These are phyloP conservation scores for Temnothorax ravouxi DNA, from an alignment of 2,888 invertebrate species.

Conservation along the genomic window DNA sequence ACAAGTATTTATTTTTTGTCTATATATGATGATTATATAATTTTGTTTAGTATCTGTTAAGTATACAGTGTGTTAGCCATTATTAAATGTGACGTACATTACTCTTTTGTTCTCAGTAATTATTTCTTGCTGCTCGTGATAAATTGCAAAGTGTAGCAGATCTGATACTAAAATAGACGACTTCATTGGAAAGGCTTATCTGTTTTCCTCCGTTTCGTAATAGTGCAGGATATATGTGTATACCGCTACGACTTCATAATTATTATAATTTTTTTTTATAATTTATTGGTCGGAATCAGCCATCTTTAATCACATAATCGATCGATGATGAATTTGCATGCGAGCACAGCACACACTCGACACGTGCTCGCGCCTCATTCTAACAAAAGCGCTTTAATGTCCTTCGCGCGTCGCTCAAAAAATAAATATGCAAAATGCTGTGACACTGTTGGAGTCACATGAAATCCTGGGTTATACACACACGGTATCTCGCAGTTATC, in stretches of 20 bases:
- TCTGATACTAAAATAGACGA: constrained; percentile 11
- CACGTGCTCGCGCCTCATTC: constrained; percentile 27
- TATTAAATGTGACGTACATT: neutral
- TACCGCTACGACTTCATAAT: neutral
- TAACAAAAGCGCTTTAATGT: constrained; percentile 32
- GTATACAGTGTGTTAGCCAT: neutral
- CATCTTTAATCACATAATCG: constrained; percentile 35
- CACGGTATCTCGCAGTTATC: neutral
- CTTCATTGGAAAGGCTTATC: neutral
- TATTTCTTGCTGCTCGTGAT: neutral
- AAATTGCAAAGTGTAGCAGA: neutral
- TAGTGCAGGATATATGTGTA: neutral
- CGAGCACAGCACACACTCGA: constrained; percentile 16
- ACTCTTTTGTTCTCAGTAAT: neutral
- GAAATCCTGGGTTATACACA: neutral
- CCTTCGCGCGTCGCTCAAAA: constrained; percentile 17
- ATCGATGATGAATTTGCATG: constrained; percentile 36
- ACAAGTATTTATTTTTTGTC: neutral
- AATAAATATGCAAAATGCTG: constrained; percentile 36
- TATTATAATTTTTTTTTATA: constrained; percentile 8
- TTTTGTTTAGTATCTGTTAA: neutral
- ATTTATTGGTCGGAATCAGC: constrained; percentile 24
- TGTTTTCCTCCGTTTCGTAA: constrained; percentile 22
- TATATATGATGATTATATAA: neutral
- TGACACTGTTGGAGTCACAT: constrained; percentile 13